Base-by-base conservation (phyloP, 2,888 invertebrate genomes). In the Cremastinae sp. region DNA sequence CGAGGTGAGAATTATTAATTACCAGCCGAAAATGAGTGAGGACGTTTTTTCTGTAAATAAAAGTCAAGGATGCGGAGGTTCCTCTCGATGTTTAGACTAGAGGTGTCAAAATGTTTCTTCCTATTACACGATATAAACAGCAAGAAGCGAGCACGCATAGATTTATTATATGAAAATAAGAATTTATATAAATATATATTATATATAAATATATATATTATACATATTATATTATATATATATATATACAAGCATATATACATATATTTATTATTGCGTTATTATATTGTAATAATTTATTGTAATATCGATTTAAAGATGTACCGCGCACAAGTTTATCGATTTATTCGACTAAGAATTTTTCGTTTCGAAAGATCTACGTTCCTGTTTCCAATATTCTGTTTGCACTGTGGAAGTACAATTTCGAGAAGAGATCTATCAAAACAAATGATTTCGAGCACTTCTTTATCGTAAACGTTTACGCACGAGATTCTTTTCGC, bases 201-300 rank as follows among this genome's bases (percentile, higher is more conserved):
- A 55, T 68, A 68, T 68, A 55, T 41, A 47, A 16, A 62, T 56
- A 72, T 66, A 75, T 79, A 83, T 82, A 83, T 80, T 28, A 84
- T 76, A 83, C 59, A 85, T 75, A 81, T 61, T 65, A 80, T 64
- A n/a, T 78, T 78, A 83, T 81, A 83, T 81, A 47, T 61, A 61
- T 82, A 80, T 71, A 53, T 58, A 72, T 64, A 65, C 65, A 62
- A 65, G 47, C 72, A 65, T 65, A 72, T 80, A 84, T 82, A 84
- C 84, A 88, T 84, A 86, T 87, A 89, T 88, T 89, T 89, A 89
- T 89, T 87, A 89, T 89, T 89, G 86, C 87, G 88, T 89, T 89
- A 84, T 88, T 87, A 87, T 86, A 88, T 89, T 89, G 84, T 87
- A 87, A 88, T 88, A 89, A 79, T 89, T 89, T 89, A 88, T 88